Conservation (phyloP, 2,113 vertebrate species). For the Channa maculata region DNA sequence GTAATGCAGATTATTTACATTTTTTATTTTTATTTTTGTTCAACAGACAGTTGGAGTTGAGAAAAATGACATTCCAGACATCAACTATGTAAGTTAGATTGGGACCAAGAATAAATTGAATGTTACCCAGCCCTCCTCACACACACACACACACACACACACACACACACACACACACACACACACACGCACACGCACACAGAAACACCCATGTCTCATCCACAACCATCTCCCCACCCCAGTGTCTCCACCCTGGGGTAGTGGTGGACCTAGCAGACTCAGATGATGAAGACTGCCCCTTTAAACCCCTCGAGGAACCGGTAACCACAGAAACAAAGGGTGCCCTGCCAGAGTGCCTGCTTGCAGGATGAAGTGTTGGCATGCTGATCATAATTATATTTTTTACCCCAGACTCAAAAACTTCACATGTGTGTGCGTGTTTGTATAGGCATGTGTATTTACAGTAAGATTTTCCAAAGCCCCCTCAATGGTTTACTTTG, state of each 20-base stretch:
- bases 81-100: slow-evolving; percentile 92
- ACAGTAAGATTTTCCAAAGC: slow-evolving; percentile 32
- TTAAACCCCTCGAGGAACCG: slow-evolving; percentile 82
- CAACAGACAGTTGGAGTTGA: slow-evolving; percentile 97
- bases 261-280: slow-evolving; percentile 86
- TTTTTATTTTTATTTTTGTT: not conserved
- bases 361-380: slow-evolving; percentile 70
- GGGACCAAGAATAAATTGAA: slow-evolving; percentile 5
- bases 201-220: slow-evolving; percentile 48
- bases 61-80: slow-evolving; percentile 99
- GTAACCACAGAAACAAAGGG: slow-evolving; percentile 78
- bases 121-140: not conserved
- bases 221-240: slow-evolving; percentile 61
- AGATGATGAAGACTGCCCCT: slow-evolving; percentile 83
- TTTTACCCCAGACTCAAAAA: not conserved
- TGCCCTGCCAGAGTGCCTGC: slow-evolving; percentile 72
- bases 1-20: not conserved
- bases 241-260: slow-evolving; percentile 86
- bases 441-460: slow-evolving; percentile 28
- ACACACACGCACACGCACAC: slow-evolving; percentile 22
- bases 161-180: not conserved
- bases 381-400: slow-evolving; percentile 43
- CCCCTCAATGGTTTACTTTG: not conserved
- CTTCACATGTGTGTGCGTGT: not conserved
- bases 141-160: not conserved